These are phyloP conservation scores for Apeltes quadracus DNA, from an alignment of 2,113 vertebrate species.

Conservation along the genomic window DNA sequence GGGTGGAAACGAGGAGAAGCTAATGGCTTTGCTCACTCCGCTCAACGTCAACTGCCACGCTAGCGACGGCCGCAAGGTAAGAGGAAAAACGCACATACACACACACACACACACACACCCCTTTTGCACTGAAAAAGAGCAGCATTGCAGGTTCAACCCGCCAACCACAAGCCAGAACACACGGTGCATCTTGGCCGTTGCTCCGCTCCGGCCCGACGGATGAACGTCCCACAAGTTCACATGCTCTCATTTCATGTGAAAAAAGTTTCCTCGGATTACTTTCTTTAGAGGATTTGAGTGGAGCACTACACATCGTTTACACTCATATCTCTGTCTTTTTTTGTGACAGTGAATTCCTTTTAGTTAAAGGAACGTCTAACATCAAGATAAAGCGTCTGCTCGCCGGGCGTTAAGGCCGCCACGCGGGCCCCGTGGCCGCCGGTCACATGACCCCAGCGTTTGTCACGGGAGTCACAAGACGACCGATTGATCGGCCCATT, in stretches of 20 bases:
- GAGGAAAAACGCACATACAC: conserved; percentile 31
- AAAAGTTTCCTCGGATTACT: not conserved
- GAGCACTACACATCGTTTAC: not conserved
- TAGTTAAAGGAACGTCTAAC: not conserved
- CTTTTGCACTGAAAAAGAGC: too few species aligned
- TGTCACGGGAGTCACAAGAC: too few species aligned
- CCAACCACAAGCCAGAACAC: too few species aligned
- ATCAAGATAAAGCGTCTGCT: not conserved
- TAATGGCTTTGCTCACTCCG: conserved; percentile 98
- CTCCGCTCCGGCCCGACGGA: not conserved
- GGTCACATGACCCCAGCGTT: not conserved
- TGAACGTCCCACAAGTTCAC: not conserved
- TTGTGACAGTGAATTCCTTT: not conserved
- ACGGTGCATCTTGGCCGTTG: not conserved
- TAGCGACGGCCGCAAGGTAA: conserved; percentile 97
- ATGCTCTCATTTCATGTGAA: not conserved
- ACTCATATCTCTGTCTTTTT: not conserved
- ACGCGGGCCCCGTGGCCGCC: not conserved
- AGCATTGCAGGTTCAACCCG: too few species aligned
- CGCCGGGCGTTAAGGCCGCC: not conserved
- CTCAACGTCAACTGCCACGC: conserved; percentile 99
- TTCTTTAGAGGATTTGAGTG: not conserved
- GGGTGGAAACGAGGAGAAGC: conserved; percentile 99
- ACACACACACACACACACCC: not conserved
- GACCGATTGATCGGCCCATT: too few species aligned